Conservation (phyloP, 2,888 invertebrate genomes). For the Cataglyphis albicans region DNA sequence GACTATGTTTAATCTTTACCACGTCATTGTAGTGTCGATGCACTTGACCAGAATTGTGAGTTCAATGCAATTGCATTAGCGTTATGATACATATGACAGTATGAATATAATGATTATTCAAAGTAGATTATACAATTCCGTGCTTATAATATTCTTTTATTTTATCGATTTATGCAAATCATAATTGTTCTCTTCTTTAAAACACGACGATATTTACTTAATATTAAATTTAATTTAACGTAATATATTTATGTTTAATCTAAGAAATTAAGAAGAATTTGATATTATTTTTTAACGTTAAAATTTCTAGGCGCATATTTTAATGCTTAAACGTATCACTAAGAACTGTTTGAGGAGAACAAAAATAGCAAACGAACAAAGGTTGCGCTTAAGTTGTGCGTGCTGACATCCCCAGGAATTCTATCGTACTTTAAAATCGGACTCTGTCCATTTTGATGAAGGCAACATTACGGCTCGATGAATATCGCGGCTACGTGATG, state of each 20-base stretch:
- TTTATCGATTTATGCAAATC: slow-evolving; percentile 6
- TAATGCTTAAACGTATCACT: slow-evolving; percentile 1
- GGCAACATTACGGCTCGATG: slow-evolving; percentile 25
- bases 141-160: neutral
- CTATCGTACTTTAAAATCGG: slow-evolving; percentile 15
- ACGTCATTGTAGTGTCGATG: neutral
- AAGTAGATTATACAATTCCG: neutral
- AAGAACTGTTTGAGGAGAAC: slow-evolving; percentile 5
- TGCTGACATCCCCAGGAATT: slow-evolving; percentile 49
- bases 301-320: neutral
- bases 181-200: neutral
- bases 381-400: slow-evolving; percentile 26
- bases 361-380: slow-evolving; percentile 34
- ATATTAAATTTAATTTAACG: neutral
- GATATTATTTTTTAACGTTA: neutral
- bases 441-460: slow-evolving; percentile 23
- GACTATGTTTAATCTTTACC: neutral
- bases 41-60: neutral
- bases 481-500: slow-evolving; percentile 20
- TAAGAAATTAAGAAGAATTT: neutral
- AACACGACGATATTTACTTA: neutral
- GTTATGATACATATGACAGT: neutral
- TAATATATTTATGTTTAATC: slow-evolving; percentile 7
- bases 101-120: slow-evolving; percentile 11
- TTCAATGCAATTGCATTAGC: neutral